Base-by-base conservation (phyloP, 1,140 invertebrate genomes). In the Aphidius gifuensis region DNA sequence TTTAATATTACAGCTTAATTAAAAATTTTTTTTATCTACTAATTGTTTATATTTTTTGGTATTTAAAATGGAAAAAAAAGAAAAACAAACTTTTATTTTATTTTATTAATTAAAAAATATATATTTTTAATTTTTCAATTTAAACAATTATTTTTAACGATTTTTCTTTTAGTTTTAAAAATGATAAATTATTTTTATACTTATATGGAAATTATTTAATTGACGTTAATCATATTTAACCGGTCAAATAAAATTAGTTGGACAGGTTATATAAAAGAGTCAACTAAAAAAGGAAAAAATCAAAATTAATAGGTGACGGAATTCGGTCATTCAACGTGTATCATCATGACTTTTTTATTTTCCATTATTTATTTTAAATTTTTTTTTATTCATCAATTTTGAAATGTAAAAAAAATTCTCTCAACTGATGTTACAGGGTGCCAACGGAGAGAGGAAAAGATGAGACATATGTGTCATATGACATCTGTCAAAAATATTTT, bases 201-300 rank as follows among this genome's bases (percentile, higher is more conserved):
- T 55, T 55, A 60, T 55, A 60, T 48, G 16, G 47, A 48, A 60
- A 51, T 60, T 40, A 43, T 48, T 16, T 53, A 45, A 44, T 49
- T 9, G 58, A 60, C 48, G 11, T 60, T 51, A 8, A 43, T 21
- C 6, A 9, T 38, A 48, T 58, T 58, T 9, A 11, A 7, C n/a
- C 4, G 42, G 9, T 40, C 42, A 53, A 7, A 39, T 53, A 45
- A 9, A 43, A 51, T 50, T 60, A 50, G 50, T 60, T 42, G 23
- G 59, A 54, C 50, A 60, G 59, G 40, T 60, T 39, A 60, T 60
- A 60, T 54, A 60, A 60, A 51, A 54, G 2, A 49, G 59, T 60
- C 53, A 60, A 60, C 39, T 23, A 16, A 16, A 38, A 40, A 16
- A 21, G n/a, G 23, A 42, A n/a, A 40, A 9, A 38, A 39, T 38